These are phyloP conservation scores for Pangasius djambal DNA, from an alignment of 2,797 vertebrate species.

Conservation along the genomic window DNA sequence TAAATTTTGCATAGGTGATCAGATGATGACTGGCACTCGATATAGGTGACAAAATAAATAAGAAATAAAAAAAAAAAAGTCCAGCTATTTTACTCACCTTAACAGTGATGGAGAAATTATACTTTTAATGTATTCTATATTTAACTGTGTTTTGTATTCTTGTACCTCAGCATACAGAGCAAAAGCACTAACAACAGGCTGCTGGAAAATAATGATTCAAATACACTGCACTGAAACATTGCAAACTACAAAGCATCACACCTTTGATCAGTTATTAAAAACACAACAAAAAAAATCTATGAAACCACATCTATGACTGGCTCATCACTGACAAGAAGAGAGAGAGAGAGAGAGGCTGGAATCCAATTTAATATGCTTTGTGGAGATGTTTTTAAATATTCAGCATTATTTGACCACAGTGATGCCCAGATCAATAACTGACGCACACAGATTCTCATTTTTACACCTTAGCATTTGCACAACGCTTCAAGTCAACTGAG, in stretches of 20 bases:
- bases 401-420: slow-evolving; percentile 13
- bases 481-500: slow-evolving; percentile 27
- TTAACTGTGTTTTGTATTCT: not conserved
- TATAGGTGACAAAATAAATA: not conserved
- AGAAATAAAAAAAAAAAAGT: not conserved
- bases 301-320: not conserved
- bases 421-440: slow-evolving; percentile 32
- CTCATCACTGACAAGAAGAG: not conserved
- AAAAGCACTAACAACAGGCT: not conserved
- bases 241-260: not conserved
- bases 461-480: slow-evolving; percentile 15
- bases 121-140: not conserved
- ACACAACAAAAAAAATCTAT: not conserved
- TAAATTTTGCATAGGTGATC: not conserved
- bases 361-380: slow-evolving; percentile 3
- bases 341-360: not conserved
- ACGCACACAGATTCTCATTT: not conserved
- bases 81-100: not conserved
- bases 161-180: not conserved
- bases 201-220: not conserved
- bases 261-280: slow-evolving; percentile 2
- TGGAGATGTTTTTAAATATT: slow-evolving; percentile 21
- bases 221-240: not conserved
- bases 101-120: not conserved
- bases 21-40: not conserved